Evolutionary conservation across 2,113 vertebrate genomes (phyloP), one percentile per base, ranked within the genome.

Genomic region (Brachirus orientalis): DNA sequence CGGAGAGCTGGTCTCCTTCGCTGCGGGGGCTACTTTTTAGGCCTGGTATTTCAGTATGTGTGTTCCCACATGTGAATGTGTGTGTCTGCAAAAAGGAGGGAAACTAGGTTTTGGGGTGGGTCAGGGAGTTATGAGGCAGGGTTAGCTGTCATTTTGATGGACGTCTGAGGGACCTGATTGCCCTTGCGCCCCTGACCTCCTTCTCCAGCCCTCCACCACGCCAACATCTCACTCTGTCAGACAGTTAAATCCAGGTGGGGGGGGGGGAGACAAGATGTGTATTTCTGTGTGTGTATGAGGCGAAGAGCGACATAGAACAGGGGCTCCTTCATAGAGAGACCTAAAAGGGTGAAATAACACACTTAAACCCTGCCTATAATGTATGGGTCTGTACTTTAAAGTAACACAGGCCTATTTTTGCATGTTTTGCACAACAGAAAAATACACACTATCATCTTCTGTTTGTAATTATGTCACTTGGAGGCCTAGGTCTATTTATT

Each of bases 111-210:
- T 84, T 73, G 70, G 82, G 79, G 88, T 80, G 86, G 75, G 83
- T 86, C 72, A 76, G 51, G 63, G 84, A 86, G 75, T 88, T 92
- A 90, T 85, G 86, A 81, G 72, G 80, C 87, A 61, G 84, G 86
- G 85, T 83, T 84, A 89, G 76, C 87, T 91, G 88, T 89, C 87
- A 90, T 64, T 89, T 88, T 91, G 91, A 92, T 90, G 87, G 91
- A 92, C 90, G 89, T 91, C 78, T 69, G 65, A 83, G 84, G 88
- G 86, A 90, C 88, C 88, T 77, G 83, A 75, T 73, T 90, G 90
- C 89, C 90, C 90, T 82, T 77, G 89, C 69, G 78, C 89, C 89
- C 88, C 89, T 91, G 89, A 91, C 90, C 90, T 87, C 88, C 88
- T 86, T 86, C 86, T 87, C 56, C 47, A 77, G 77, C 61, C 50